These are phyloP conservation scores for Whitmania pigra DNA, from an alignment of 1,140 invertebrate species.

Conservation along the genomic window DNA sequence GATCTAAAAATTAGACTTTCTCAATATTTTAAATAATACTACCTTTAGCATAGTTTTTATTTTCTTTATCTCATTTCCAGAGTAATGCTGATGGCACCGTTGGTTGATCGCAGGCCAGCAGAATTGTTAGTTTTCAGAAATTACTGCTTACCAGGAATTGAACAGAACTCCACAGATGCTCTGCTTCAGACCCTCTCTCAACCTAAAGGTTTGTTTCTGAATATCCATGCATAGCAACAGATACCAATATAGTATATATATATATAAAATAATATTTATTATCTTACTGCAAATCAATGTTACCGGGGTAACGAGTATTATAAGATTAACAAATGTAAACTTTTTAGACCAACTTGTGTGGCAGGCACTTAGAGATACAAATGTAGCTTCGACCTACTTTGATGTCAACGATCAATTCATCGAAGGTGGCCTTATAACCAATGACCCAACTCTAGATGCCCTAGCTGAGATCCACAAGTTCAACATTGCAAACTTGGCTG, in stretches of 20 bases:
- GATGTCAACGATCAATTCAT: slow-evolving; percentile 64
- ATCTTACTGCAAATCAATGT: too few species aligned
- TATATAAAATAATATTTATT: too few species aligned
- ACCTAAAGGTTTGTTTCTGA: slow-evolving; percentile 26
- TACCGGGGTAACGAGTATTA: too few species aligned
- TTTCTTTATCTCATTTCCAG: slow-evolving; percentile 34
- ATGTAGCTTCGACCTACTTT: slow-evolving; percentile 90
- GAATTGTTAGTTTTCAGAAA: slow-evolving; percentile 87
- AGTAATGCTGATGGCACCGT: slow-evolving; percentile 75
- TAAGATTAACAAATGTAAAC: too few species aligned
- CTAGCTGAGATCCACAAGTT: slow-evolving; percentile 84
- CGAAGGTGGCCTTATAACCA: slow-evolving; percentile 87
- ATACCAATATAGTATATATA: too few species aligned
- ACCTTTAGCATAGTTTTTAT: too few species aligned
- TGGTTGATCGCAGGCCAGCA: slow-evolving; percentile 80
- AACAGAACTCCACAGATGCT: slow-evolving; percentile 29
- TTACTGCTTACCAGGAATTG: slow-evolving; percentile 53
- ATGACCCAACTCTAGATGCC: slow-evolving; percentile 87
- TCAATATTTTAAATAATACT: too few species aligned
- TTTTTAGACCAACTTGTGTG: slow-evolving; percentile 61
- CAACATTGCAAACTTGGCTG: slow-evolving; percentile 49
- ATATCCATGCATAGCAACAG: too few species aligned
- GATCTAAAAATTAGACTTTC: too few species aligned
- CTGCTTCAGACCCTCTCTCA: too few species aligned
- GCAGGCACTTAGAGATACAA: slow-evolving; percentile 73